Evolutionary conservation across 2,797 vertebrate species (phyloP), one percentile per base, ranked within the genome.

Genomic region (Ara ararauna): DNA sequence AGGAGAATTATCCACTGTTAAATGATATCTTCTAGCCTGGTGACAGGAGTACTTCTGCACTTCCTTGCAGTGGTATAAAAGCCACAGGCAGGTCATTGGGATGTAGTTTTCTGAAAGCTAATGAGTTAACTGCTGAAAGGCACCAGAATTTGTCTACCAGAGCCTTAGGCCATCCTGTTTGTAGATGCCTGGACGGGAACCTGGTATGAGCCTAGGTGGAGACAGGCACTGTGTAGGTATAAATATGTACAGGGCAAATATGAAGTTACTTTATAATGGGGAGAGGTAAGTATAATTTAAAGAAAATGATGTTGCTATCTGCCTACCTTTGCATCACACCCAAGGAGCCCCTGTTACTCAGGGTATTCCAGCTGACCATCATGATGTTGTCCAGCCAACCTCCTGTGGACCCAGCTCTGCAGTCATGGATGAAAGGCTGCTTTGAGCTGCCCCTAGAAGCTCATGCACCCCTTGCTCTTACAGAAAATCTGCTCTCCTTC

Each of bases 11-110:
- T 72, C 80, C 0, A 1, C 82, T 26, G 29, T 74, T 72, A 93
- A 94, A 96, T 90, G 92, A 96, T 26, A 93, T 60, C 91, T 97
- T 85, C 82, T 88, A 91, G 80, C 27, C 58, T 61, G 7, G 27
- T 68, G 90, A 92, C 89, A 91, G 90, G 87, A 92, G 44, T 94
- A 90, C 88, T 94, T 45, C 67, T n/a, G 88, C 74, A 82, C 77
- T 91, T 80, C 87, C 84, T 75, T 61, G 48, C 5, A 36, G 73
- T 7, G 11, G 22, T 32, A 16, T 44, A 62, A 61, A 78, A 65
- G 75, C 66, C 77, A 40, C 29, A 36, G 34, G 13, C 4, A 13
- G 47, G 70, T 44, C 42, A 9, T 5, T 82, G 60, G 54, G 62
- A 17, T 54, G 48, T 1, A 54, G 42, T 8, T 67, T 82, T 91